These are phyloP conservation scores for Tauraco erythrolophus DNA, from an alignment of 2,113 vertebrate species.

Conservation along the genomic window DNA sequence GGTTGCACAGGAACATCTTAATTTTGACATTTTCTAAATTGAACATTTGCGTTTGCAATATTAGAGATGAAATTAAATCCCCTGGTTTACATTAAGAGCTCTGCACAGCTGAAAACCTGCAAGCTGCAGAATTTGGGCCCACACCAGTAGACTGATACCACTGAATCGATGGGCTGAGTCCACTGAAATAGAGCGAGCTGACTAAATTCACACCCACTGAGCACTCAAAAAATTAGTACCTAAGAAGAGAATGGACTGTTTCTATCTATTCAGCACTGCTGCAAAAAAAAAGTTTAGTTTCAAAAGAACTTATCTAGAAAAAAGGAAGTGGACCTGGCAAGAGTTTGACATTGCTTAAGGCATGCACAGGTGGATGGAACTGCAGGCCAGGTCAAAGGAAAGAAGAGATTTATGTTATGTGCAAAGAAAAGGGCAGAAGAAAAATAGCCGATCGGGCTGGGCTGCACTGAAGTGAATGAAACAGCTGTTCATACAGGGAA, in stretches of 20 bases:
- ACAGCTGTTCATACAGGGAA: conserved; percentile 95
- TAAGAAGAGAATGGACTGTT: not conserved
- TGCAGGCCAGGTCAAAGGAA: conserved; percentile 88
- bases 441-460: conserved; percentile 87
- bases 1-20: not conserved
- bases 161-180: not conserved
- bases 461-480: conserved; percentile 92
- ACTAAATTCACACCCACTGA: not conserved
- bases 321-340: conserved; percentile 63
- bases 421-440: conserved; percentile 92
- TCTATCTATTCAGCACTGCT: conserved; percentile 25
- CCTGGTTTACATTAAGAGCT: not conserved
- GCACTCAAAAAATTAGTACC: not conserved
- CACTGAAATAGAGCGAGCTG: not conserved
- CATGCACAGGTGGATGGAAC: conserved; percentile 94
- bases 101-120: not conserved
- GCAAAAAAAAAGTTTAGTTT: conserved; percentile 64
- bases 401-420: conserved; percentile 94
- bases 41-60: not conserved
- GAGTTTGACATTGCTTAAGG: conserved; percentile 85
- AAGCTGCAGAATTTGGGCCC: not conserved
- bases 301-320: conserved; percentile 54
- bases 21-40: not conserved
- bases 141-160: not conserved
- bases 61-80: not conserved